These are phyloP conservation scores for Myotis pilosus DNA, from an alignment of 2,797 vertebrate species.

Conservation along the genomic window DNA sequence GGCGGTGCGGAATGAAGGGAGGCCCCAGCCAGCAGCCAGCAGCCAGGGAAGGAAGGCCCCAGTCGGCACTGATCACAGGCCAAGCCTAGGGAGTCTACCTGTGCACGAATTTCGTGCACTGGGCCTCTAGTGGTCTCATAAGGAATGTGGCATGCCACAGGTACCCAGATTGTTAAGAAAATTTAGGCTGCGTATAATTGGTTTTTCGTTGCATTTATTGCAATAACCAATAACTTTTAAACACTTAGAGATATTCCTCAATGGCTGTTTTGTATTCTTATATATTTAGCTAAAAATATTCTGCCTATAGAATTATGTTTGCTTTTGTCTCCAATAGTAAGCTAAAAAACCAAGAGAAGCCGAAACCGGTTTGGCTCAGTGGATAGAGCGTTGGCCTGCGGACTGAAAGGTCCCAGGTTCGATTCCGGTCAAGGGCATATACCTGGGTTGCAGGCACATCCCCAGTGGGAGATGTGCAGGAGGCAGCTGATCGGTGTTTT, in stretches of 20 bases:
- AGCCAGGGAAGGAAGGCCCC: too few relatives aligned
- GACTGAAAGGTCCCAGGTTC: too few relatives aligned
- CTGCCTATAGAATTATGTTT: neutral
- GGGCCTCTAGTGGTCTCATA: neutral
- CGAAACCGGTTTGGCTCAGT: too few relatives aligned
- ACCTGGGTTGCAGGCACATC: too few relatives aligned
- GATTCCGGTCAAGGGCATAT: too few relatives aligned
- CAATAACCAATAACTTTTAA: neutral
- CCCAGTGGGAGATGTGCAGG: too few relatives aligned
- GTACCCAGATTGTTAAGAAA: neutral
- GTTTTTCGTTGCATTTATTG: neutral
- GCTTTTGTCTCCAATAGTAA: neutral
- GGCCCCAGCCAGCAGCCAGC: too few relatives aligned
- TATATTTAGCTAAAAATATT: neutral
- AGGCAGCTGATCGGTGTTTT: too few relatives aligned
- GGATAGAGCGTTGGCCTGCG: too few relatives aligned
- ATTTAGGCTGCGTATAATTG: neutral
- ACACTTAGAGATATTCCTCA: neutral
- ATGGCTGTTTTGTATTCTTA: neutral
- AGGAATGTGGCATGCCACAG: neutral
- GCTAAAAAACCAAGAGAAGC: conserved; percentile 15
- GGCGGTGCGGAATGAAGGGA: fast-evolving
- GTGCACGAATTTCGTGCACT: too few relatives aligned
- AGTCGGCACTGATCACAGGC: too few relatives aligned
- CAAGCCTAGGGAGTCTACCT: too few relatives aligned